Evolutionary conservation across 2,113 vertebrate species (phyloP).

Genomic region (Daubentonia madagascariensis): DNA sequence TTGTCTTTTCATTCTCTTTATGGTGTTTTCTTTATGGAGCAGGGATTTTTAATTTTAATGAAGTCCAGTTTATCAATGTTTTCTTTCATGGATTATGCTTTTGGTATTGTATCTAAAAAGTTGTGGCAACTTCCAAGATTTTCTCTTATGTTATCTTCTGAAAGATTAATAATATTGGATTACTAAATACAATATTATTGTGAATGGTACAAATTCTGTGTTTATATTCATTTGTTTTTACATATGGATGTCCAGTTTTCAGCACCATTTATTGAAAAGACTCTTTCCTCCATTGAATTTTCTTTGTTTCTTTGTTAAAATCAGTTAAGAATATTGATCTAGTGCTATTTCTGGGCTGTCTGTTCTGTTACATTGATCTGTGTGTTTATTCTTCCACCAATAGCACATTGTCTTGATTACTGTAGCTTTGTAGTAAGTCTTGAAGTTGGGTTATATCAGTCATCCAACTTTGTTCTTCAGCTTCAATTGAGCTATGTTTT

Average conservation of each 20-base stretch:
- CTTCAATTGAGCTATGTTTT: not conserved
- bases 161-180: fast-evolving
- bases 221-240: not conserved
- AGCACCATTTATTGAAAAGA: not conserved
- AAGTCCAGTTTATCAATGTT: not conserved
- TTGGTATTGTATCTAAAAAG: not conserved
- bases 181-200: no score
- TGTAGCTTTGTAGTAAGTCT: not conserved
- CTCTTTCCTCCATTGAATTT: not conserved
- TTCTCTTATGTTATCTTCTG: no score
- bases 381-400: not conserved
- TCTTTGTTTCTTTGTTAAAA: not conserved
- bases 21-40: not conserved
- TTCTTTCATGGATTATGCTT: not conserved
- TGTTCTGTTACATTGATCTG: not conserved
- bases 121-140: not conserved
- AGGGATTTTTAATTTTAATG: not conserved
- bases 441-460: not conserved
- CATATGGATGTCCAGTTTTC: not conserved
- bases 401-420: not conserved
- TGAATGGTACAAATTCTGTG: not conserved
- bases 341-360: not conserved
- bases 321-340: not conserved
- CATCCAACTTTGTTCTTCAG: not conserved
- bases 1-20: not conserved